Percentiles rank a stretch among this genome's conserved stretches.
phyloP scores from a whole-genome alignment of 2,888 invertebrate genomes.

The Hirtodrosophila duncani region DNA sequence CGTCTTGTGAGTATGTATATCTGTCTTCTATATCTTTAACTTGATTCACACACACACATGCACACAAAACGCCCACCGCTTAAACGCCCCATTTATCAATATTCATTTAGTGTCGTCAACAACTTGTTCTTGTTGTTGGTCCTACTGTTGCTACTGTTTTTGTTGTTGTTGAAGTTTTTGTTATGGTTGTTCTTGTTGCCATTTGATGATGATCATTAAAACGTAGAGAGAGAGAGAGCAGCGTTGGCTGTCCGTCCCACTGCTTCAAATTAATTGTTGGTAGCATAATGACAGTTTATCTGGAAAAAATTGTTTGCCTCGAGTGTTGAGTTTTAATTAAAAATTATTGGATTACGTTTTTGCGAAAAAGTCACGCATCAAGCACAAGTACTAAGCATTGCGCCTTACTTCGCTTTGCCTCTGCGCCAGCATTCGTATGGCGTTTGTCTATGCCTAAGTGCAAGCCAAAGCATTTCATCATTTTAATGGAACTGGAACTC shows the following conservation, averaged over 20 bases:
- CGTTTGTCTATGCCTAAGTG: slow-evolving; percentile 74
- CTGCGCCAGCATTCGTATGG: slow-evolving; percentile 2
- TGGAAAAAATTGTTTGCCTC: slow-evolving; percentile 71
- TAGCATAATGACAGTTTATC: slow-evolving; percentile 74
- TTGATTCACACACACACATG: no score
- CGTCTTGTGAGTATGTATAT: no score
- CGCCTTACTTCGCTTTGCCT: not conserved
- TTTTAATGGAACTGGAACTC: slow-evolving; percentile 68
- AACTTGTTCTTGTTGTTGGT: slow-evolving; percentile 46
- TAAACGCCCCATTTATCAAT: slow-evolving; percentile 77
- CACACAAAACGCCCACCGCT: no score
- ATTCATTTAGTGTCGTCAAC: slow-evolving; percentile 75
- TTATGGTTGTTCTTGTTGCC: no score
- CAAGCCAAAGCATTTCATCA: slow-evolving; percentile 75
- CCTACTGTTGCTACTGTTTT: slow-evolving; percentile 18
- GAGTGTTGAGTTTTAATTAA: slow-evolving; percentile 73
- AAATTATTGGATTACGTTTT: slow-evolving; percentile 70
- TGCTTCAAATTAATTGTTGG: slow-evolving; percentile 75
- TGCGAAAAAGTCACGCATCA: slow-evolving; percentile 54
- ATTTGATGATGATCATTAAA: slow-evolving; percentile 71
- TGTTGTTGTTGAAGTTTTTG: slow-evolving; percentile 23
- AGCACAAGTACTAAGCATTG: not conserved
- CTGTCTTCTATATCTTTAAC: no score
- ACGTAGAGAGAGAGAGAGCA: slow-evolving; percentile 18
- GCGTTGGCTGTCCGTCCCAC: no score